Percentiles rank a stretch among this genome's conserved stretches.
These are phyloP conservation scores for Chromoteleia sp. DNA, from an alignment of 2,888 invertebrate genomes.

Conservation along the genomic window DNA sequence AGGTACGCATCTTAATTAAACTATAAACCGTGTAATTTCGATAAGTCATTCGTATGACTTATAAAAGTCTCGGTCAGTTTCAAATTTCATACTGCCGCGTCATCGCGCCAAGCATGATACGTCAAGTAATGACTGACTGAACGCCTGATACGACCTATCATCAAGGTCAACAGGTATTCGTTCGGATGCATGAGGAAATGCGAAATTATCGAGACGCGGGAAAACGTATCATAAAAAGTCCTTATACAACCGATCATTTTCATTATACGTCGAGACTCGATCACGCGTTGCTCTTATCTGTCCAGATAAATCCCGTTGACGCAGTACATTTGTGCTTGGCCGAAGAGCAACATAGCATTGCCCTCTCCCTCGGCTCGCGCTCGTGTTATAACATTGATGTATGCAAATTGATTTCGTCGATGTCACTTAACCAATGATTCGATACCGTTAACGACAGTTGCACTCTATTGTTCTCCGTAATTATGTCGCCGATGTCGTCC, in stretches of 20 bases:
- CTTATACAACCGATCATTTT: slow-evolving; percentile 65
- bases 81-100: slow-evolving; percentile 38
- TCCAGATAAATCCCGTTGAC: slow-evolving; percentile 19
- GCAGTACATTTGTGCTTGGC: slow-evolving; percentile 27
- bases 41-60: not conserved
- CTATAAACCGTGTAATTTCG: too few species aligned
- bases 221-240: slow-evolving; percentile 66
- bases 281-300: slow-evolving; percentile 53
- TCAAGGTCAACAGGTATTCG: slow-evolving; percentile 74
- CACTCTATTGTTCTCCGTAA: slow-evolving; percentile 47
- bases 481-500: slow-evolving; percentile 73
- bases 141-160: slow-evolving; percentile 43
- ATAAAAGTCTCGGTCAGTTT: not conserved
- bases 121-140: slow-evolving; percentile 22
- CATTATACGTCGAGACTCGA: slow-evolving; percentile 4
- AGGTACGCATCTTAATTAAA: too few species aligned
- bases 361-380: slow-evolving; percentile 10
- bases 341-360: slow-evolving; percentile 2
- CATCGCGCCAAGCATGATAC: slow-evolving; percentile 18
- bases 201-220: slow-evolving; percentile 59
- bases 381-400: slow-evolving; percentile 35
- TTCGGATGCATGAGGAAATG: slow-evolving; percentile 72
- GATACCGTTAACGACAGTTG: slow-evolving; percentile 47
- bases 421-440: slow-evolving; percentile 36
- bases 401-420: slow-evolving; percentile 58